Conservation (phyloP, 2,797 vertebrate genomes). For the Pantherophis vulpinus region DNA sequence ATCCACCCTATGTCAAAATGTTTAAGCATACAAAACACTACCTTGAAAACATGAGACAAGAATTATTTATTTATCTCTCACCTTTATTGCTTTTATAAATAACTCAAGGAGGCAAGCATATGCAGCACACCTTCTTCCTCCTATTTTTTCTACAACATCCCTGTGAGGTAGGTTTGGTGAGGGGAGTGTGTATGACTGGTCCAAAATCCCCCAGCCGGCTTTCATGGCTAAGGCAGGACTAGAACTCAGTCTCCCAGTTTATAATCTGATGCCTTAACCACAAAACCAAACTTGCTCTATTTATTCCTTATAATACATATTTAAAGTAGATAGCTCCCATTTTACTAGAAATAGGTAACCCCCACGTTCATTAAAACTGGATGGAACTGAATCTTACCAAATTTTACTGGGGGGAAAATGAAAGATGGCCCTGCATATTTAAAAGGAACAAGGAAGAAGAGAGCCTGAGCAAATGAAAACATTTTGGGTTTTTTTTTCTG, state of each 20-base stretch:
- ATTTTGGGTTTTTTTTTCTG: neutral
- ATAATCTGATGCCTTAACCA: neutral
- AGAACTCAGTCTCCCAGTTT: neutral
- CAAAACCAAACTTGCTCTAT: neutral
- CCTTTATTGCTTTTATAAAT: neutral
- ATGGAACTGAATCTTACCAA: neutral
- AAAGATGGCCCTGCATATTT: neutral
- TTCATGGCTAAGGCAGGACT: neutral
- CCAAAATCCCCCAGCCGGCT: neutral
- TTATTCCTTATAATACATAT: neutral
- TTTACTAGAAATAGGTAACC: neutral
- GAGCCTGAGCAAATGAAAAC: neutral
- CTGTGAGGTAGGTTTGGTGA: too few species aligned
- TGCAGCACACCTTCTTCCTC: too few species aligned
- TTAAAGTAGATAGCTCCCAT: neutral
- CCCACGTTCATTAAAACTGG: neutral
- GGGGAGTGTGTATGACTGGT: too few species aligned
- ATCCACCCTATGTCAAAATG: neutral
- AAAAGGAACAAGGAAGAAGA: neutral
- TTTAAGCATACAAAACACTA: neutral
- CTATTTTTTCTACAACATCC: too few species aligned
- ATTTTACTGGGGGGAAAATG: neutral
- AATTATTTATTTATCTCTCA: neutral
- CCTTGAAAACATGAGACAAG: neutral
- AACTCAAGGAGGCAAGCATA: too few species aligned